phyloP scores from a whole-genome alignment of 2,888 invertebrate genomes.

The Silvanus unidentatus region DNA sequence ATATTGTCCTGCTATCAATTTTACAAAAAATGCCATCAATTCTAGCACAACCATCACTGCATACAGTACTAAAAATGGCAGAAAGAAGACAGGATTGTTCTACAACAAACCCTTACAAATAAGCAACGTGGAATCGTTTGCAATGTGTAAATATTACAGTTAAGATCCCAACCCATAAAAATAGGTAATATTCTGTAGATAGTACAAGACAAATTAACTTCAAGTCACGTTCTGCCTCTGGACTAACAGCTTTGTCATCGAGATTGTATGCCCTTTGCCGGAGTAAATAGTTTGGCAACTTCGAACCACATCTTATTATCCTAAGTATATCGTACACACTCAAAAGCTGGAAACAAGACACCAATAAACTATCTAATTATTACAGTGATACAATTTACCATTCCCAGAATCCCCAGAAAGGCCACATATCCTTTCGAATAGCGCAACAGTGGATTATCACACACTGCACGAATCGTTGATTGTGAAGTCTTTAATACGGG shows the following conservation, averaged over 20 bases:
- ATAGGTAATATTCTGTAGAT: constrained; percentile 39
- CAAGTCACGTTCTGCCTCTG: constrained; percentile 39
- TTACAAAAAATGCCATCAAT: constrained; percentile 31
- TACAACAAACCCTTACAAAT: constrained; percentile 23
- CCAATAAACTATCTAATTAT: neutral
- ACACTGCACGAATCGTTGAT: constrained; percentile 27
- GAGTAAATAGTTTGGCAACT: constrained; percentile 22
- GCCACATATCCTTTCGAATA: constrained; percentile 35
- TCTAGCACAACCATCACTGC: constrained; percentile 37
- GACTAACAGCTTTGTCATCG: constrained; percentile 29
- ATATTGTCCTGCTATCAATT: constrained; percentile 31
- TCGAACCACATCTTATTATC: constrained; percentile 36
- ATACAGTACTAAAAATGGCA: constrained; percentile 39
- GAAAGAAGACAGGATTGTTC: constrained; percentile 37
- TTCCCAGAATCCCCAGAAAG: constrained; percentile 38
- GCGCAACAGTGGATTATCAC: constrained; percentile 30
- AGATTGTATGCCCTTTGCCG: neutral
- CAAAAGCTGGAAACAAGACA: constrained; percentile 26
- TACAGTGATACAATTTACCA: constrained; percentile 31
- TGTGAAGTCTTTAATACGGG: constrained; percentile 30
- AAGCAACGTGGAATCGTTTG: neutral
- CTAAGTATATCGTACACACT: constrained; percentile 38
- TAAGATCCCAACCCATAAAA: constrained; percentile 36
- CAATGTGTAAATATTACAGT: constrained; percentile 29
- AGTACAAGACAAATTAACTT: constrained; percentile 40